Conservation (phyloP, 2,797 vertebrate genomes). For the Astyanax mexicanus region DNA sequence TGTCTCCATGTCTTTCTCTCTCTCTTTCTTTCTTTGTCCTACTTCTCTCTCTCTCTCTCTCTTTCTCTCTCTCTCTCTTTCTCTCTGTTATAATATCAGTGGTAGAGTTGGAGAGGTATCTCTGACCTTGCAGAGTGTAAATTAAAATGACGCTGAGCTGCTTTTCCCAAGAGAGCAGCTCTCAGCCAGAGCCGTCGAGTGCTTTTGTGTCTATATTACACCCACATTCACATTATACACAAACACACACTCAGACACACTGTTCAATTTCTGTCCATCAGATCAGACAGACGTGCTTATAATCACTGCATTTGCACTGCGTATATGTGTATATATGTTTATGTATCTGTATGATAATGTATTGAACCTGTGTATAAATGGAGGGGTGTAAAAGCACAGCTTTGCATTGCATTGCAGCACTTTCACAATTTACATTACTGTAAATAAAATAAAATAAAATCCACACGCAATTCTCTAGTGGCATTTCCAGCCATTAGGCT, state of each 20-base stretch:
- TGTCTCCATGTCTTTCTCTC: neutral
- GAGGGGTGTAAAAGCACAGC: too few species aligned
- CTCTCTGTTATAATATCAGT: neutral
- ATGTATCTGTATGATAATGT: too few species aligned
- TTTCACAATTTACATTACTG: too few species aligned
- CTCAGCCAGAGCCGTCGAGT: neutral
- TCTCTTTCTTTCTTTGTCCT: neutral
- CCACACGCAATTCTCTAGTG: too few species aligned
- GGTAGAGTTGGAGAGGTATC: neutral
- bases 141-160: neutral
- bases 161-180: neutral
- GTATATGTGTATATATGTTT: too few species aligned
- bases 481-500: too few species aligned
- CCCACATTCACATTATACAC: neutral
- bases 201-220: neutral
- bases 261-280: neutral
- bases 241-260: too few species aligned
- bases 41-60: neutral
- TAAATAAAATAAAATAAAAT: too few species aligned
- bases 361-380: too few species aligned
- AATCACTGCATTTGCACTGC: too few species aligned
- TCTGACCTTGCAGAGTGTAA: neutral
- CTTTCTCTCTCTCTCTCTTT: constrained; percentile 2
- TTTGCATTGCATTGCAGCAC: too few species aligned
- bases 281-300: too few species aligned